A percentile compares a stretch with the other conserved stretches of the same genome.
Evolutionary conservation across 1,140 invertebrate genomes (phyloP).

Genomic region (Centruroides sculpturatus): DNA sequence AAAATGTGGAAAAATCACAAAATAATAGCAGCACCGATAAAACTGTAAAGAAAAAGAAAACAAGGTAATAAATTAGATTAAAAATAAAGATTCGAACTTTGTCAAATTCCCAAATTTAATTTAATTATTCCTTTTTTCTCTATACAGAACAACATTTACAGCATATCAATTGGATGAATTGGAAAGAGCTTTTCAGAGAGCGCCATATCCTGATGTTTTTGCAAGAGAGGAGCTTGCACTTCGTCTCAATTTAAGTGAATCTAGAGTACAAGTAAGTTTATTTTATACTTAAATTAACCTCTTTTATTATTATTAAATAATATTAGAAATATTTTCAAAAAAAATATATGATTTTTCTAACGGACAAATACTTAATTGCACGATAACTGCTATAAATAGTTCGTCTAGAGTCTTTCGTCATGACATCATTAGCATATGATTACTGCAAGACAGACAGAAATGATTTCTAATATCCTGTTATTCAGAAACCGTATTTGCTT

Average conservation of each 20-base stretch:
- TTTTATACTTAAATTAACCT: not conserved
- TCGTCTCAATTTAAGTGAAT: slow-evolving; percentile 68
- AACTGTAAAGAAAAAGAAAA: slow-evolving; percentile 85
- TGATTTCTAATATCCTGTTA: no score
- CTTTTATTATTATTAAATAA: no score
- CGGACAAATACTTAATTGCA: no score
- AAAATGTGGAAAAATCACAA: no score
- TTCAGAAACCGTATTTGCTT: no score
- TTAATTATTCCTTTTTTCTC: slow-evolving; percentile 7
- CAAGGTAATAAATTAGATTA: slow-evolving; percentile 43
- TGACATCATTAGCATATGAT: no score
- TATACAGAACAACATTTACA: slow-evolving; percentile 82
- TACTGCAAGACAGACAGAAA: no score
- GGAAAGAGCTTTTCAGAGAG: slow-evolving; percentile 82
- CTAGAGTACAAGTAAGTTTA: slow-evolving; percentile 63
- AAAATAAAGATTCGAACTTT: no score
- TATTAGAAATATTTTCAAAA: no score
- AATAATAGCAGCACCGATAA: slow-evolving; percentile 56
- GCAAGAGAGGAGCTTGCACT: slow-evolving; percentile 84
- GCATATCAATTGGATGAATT: slow-evolving; percentile 88
- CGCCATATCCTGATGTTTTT: slow-evolving; percentile 93
- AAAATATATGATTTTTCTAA: no score
- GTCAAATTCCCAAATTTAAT: not conserved
- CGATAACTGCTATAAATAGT: no score
- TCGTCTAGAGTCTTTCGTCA: no score